These are phyloP conservation scores for Andrena bucephala DNA, from an alignment of 2,888 invertebrate species.

Conservation along the genomic window DNA sequence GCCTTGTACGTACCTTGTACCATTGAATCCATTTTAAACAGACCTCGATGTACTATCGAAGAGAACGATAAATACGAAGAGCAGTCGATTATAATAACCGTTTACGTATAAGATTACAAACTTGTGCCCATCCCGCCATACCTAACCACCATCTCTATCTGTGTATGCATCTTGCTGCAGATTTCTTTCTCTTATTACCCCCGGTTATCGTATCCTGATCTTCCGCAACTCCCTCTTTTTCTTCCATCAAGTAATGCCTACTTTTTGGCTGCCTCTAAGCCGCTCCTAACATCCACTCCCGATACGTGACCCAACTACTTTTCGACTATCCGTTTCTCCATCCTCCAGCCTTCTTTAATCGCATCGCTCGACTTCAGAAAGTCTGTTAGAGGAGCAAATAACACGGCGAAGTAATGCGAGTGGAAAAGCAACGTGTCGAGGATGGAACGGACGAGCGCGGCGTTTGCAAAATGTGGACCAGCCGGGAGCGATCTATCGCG, in stretches of 20 bases:
- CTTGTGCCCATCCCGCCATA: not conserved
- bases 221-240: not conserved
- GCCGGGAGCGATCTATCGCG: not conserved
- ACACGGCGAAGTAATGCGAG: not conserved
- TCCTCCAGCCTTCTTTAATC: too few species aligned
- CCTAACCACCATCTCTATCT: not conserved
- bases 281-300: not conserved
- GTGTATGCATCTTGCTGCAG: not conserved
- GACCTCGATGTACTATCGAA: not conserved
- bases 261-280: not conserved
- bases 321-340: not conserved
- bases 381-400: not conserved
- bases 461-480: not conserved
- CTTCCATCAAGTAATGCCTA: not conserved
- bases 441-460: not conserved
- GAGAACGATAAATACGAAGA: not conserved
- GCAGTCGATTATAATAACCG: not conserved
- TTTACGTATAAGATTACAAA: slow-evolving; percentile 7
- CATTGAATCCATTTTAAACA: not conserved
- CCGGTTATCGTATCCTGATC: not conserved
- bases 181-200: not conserved
- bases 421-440: not conserved
- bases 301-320: not conserved
- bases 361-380: not conserved
- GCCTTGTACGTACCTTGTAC: not conserved